Conservation (phyloP, 2,888 invertebrate species). For the Lasiommata megera region DNA sequence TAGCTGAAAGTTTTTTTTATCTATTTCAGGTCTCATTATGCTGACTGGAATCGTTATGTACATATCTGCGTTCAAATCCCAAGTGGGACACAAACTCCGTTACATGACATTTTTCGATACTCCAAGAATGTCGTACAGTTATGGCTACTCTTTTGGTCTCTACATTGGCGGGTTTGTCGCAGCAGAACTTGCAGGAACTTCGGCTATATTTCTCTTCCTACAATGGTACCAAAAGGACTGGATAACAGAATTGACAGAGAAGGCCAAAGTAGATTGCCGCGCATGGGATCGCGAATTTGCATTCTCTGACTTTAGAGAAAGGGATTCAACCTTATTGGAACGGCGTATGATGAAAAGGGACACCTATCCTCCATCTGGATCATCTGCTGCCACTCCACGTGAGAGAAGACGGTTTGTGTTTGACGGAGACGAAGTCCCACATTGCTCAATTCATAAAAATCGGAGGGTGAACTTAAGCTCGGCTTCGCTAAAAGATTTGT, state of each 20-base stretch:
- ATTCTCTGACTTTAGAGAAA: constrained; percentile 72
- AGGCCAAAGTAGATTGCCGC: constrained; percentile 71
- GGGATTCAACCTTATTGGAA: constrained; percentile 67
- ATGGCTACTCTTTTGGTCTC: constrained; percentile 93
- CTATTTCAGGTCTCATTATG: constrained; percentile 90
- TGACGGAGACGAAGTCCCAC: constrained; percentile 80
- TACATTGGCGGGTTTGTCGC: constrained; percentile 92
- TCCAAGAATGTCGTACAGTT: constrained; percentile 91
- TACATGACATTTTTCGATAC: constrained; percentile 89
- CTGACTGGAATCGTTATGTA: constrained; percentile 95
- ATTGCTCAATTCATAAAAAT: constrained; percentile 82
- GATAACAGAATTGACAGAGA: constrained; percentile 76
- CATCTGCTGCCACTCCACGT: constrained; percentile 71
- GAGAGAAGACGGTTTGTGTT: constrained; percentile 84
- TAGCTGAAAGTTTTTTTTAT: constrained; percentile 5
- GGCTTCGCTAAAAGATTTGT: constrained; percentile 81
- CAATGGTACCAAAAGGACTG: constrained; percentile 87
- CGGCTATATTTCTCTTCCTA: constrained; percentile 93
- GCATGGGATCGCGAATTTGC: constrained; percentile 78
- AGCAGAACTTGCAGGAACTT: constrained; percentile 92
- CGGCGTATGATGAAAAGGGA: constrained; percentile 74
- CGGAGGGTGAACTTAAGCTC: constrained; percentile 75
- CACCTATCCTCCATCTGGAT: constrained; percentile 67
- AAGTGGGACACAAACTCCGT: constrained; percentile 92
- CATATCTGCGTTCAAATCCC: constrained; percentile 95